Evolutionary conservation across 1,140 invertebrate species (phyloP).

Genomic region (Druon quercuslanigerum): DNA sequence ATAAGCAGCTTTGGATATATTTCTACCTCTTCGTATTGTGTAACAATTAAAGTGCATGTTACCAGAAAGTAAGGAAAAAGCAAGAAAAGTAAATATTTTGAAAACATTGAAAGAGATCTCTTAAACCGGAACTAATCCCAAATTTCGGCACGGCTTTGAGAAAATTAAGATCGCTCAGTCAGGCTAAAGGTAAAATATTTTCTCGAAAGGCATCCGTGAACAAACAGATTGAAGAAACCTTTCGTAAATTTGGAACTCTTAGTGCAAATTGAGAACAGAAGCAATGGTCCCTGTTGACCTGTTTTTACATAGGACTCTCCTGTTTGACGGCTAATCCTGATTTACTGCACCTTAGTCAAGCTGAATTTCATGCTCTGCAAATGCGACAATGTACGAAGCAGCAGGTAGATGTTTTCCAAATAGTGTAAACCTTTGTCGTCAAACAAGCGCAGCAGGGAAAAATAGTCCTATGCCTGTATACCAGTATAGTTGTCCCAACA

Average conservation of each 20-base stretch:
- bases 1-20: too few species aligned
- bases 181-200: not conserved
- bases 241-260: conserved; percentile 21
- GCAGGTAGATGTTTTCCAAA: conserved; percentile 58
- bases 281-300: conserved; percentile 5
- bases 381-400: conserved; percentile 45
- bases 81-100: not conserved
- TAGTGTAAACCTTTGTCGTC: conserved; percentile 37
- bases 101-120: not conserved
- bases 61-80: not conserved
- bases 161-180: conserved; percentile 26
- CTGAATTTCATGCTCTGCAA: conserved; percentile 47
- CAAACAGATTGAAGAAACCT: not conserved
- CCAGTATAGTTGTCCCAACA: not conserved
- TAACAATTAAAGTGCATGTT: too few species aligned
- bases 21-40: too few species aligned
- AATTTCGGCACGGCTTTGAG: not conserved
- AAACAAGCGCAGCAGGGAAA: conserved; percentile 40
- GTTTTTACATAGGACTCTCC: conserved; percentile 3
- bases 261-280: conserved; percentile 16
- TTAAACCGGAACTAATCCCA: not conserved
- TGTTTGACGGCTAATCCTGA: conserved; percentile 48
- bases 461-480: not conserved
- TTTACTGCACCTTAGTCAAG: conserved; percentile 45
- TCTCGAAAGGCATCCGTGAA: not conserved